Evolutionary conservation across 2,888 invertebrate genomes (phyloP), one percentile per base, ranked within the genome.

Genomic region (Deroplatys truncata): DNA sequence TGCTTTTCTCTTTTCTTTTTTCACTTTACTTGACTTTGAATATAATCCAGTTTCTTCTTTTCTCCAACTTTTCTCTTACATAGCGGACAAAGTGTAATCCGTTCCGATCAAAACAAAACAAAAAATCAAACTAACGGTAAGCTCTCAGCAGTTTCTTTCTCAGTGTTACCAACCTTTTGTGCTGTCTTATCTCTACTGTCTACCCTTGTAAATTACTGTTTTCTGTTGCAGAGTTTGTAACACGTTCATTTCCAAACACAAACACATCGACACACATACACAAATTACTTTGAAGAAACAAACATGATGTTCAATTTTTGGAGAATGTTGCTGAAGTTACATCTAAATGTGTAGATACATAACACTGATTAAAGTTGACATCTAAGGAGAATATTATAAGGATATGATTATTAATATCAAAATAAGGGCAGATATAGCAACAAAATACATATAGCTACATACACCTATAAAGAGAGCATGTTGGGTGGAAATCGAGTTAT

Each of bases 1-100:
- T 72, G 43, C 43, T 43, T 87, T 82, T 90, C 28, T 88, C 49
- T 25, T 56, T 84, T 85, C 83, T 43, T 90, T 84, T 90, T 86
- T 88, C 86, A 84, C 84, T 90, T 84, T 85, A 88, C 83, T 90
- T 87, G 88, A 83, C 86, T 89, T 83, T 84, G 87, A 86, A 88
- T 90, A 86, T 91, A 91, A 91, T 90, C 86, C 89, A 87, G 89
- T 88, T 90, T 90, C 89, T 90, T 90, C 89, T 90, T 86, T 90
- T 90, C 89, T 90, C 89, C 89, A 88, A 89, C 90, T 90, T 90
- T 84, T 90, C 86, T 90, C 88, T 86, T 89, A 88, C 89, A 89
- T 90, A 91, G 91, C 90, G 90, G 91, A 91, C 90, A 91, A 90
- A 91, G 89, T 90, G 85, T 91, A 91, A 87, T 87, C 82, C 84